Evolutionary conservation across 35 echinoderm and acorn worm species (phyloP).

Genomic region (Diadema setosum): DNA sequence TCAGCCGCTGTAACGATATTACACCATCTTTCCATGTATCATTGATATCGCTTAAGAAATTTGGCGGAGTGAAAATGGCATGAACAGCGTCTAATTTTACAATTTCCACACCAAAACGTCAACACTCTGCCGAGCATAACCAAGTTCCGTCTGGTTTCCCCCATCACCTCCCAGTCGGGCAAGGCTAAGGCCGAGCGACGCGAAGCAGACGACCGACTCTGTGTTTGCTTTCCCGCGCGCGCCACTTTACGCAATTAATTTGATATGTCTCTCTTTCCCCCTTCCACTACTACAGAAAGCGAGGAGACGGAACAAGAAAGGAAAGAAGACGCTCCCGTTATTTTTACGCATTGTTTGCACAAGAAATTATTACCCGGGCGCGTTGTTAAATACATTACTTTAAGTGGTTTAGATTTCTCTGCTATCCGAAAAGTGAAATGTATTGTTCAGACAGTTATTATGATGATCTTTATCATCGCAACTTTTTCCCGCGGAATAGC

Average conservation of each 20-base stretch:
- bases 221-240: slow-evolving; percentile 10
- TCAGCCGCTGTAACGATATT: too few relatives aligned
- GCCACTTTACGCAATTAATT: slow-evolving; percentile 77
- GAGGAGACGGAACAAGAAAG: not conserved
- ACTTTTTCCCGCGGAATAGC: too few relatives aligned
- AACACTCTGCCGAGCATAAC: too few relatives aligned
- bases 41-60: too few relatives aligned
- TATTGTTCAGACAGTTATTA: slow-evolving; percentile 73
- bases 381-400: slow-evolving; percentile 86
- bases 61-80: too few relatives aligned
- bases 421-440: slow-evolving; percentile 74
- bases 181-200: not conserved
- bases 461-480: slow-evolving; percentile 11
- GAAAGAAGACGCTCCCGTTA: slow-evolving; percentile 38
- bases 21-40: too few relatives aligned
- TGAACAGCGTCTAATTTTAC: too few relatives aligned
- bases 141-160: not conserved
- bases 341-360: slow-evolving; percentile 73
- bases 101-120: too few relatives aligned
- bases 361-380: slow-evolving; percentile 75
- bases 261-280: slow-evolving; percentile 20
- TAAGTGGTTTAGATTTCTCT: slow-evolving; percentile 79
- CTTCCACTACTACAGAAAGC: not conserved
- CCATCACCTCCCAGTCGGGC: too few relatives aligned
- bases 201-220: not conserved